These are phyloP conservation scores for Apis dorsata DNA, from an alignment of 1,140 invertebrate species.

Conservation along the genomic window DNA sequence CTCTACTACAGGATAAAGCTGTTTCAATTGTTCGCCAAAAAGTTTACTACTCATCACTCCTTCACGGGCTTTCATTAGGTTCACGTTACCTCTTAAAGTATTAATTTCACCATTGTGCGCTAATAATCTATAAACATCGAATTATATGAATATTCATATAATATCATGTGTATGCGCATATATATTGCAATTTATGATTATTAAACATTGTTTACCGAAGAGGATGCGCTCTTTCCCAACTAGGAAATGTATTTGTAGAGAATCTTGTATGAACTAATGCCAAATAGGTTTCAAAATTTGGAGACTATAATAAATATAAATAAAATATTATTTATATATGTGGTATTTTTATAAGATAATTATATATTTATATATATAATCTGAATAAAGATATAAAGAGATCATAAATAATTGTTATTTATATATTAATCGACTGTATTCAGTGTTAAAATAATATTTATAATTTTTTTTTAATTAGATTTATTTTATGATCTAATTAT, in stretches of 20 bases:
- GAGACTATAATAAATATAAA: slow-evolving; percentile 78
- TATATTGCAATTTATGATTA: not conserved
- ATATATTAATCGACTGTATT: no score
- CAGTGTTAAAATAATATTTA: no score
- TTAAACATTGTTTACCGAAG: slow-evolving; percentile 85
- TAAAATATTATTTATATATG: not conserved
- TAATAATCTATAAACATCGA: slow-evolving; percentile 84
- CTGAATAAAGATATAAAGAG: not conserved
- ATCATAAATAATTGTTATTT: no score
- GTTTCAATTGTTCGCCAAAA: slow-evolving; percentile 90
- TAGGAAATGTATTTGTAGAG: slow-evolving; percentile 99
- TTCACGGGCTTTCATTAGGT: slow-evolving; percentile 98
- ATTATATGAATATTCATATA: not conserved
- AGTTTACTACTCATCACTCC: slow-evolving; percentile 96
- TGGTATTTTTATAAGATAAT: not conserved
- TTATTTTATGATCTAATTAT: no score
- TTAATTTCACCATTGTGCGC: slow-evolving; percentile 99
- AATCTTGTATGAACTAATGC: slow-evolving; percentile 98
- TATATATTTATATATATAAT: not conserved
- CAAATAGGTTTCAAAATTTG: slow-evolving; percentile 95
- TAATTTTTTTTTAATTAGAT: no score
- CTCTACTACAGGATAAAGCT: slow-evolving; percentile 98
- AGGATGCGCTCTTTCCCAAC: slow-evolving; percentile 99
- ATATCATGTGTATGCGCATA: not conserved
- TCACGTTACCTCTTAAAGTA: slow-evolving; percentile 98